phyloP scores from a whole-genome alignment of 2,797 vertebrate genomes.

The Corythornis leucogaster region DNA sequence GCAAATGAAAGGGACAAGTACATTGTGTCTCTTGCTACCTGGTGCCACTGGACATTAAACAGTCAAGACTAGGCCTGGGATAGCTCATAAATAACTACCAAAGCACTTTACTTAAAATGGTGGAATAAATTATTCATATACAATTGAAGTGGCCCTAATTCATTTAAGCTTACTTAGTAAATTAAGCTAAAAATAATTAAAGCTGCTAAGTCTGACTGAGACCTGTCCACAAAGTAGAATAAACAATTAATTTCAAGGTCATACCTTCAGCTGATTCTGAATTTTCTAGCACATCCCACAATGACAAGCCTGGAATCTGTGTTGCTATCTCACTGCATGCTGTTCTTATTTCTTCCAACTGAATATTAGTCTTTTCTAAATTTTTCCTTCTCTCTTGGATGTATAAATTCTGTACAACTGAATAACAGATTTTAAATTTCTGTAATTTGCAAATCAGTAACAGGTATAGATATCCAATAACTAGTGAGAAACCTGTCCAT shows the following conservation, averaged over 20 bases:
- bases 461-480: not conserved
- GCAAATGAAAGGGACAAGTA: slow-evolving; percentile 9
- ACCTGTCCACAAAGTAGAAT: not conserved
- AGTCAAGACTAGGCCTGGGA: not conserved
- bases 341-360: not conserved
- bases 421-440: not conserved
- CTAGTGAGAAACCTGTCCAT: not conserved
- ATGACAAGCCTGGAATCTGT: not conserved
- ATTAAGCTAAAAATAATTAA: slow-evolving; percentile 37
- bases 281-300: not conserved
- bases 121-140: slow-evolving; percentile 47
- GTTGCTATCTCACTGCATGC: not conserved
- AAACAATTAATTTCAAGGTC: not conserved
- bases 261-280: not conserved
- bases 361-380: not conserved
- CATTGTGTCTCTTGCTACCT: not conserved
- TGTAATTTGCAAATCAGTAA: not conserved
- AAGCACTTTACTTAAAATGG: slow-evolving; percentile 37
- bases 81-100: slow-evolving; percentile 41
- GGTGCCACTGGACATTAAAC: slow-evolving; percentile 15
- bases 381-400: not conserved
- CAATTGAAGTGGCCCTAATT: slow-evolving; percentile 36
- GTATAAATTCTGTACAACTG: not conserved
- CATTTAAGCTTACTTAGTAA: slow-evolving; percentile 47
- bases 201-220: slow-evolving; percentile 5